These are phyloP conservation scores for Geophilus truncorum DNA, from an alignment of 2,888 invertebrate species.

Conservation along the genomic window DNA sequence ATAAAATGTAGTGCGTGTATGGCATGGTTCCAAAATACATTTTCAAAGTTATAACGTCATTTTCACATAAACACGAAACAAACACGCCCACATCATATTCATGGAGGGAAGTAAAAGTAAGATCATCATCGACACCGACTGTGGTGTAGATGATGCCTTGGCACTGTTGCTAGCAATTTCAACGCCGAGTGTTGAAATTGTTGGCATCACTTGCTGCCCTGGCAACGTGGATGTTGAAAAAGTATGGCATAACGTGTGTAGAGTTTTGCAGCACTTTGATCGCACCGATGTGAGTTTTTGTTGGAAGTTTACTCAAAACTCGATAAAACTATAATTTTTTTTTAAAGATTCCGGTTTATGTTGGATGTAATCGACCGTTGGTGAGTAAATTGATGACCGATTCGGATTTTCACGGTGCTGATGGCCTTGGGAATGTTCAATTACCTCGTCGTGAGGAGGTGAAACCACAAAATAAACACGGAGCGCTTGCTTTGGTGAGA, in stretches of 20 bases:
- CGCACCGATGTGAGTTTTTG: slow-evolving; percentile 39
- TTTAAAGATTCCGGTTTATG: slow-evolving; percentile 43
- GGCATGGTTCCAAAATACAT: background rate
- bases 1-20: background rate
- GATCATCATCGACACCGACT: slow-evolving; percentile 46
- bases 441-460: slow-evolving; percentile 39
- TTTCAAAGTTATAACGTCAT: background rate
- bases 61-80: background rate
- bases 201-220: slow-evolving; percentile 46
- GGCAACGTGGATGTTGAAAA: slow-evolving; percentile 45
- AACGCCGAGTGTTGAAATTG: slow-evolving; percentile 42
- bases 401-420: slow-evolving; percentile 33
- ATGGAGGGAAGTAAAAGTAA: background rate
- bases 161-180: slow-evolving; percentile 46
- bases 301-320: background rate
- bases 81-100: too few species aligned
- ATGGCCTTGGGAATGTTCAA: slow-evolving; percentile 40
- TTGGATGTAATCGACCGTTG: slow-evolving; percentile 42
- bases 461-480: slow-evolving; percentile 39
- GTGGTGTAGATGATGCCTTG: slow-evolving; percentile 47
- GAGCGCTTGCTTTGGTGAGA: slow-evolving; percentile 41
- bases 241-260: slow-evolving; percentile 44
- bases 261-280: slow-evolving; percentile 43
- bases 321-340: background rate
- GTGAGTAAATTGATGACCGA: background rate